phyloP scores from a whole-genome alignment of 2,888 invertebrate genomes.

The Drosophila conformis region DNA sequence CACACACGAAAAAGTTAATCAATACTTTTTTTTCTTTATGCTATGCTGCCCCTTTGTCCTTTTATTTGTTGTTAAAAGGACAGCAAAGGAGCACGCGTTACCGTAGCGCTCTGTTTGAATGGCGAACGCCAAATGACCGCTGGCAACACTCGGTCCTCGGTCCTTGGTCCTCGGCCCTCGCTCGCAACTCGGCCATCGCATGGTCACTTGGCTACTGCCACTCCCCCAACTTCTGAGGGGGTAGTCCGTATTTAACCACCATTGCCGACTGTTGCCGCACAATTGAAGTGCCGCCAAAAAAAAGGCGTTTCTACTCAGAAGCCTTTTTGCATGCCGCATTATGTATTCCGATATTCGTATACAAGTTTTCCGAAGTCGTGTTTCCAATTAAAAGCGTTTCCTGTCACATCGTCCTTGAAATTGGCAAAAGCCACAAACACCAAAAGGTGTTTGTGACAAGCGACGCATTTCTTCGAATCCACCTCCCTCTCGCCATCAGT shows the following conservation, averaged over 20 bases:
- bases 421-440: slow-evolving; percentile 10
- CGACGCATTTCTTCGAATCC: slow-evolving; percentile 48
- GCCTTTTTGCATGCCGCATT: slow-evolving; percentile 55
- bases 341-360: slow-evolving; percentile 46
- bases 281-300: slow-evolving; percentile 55
- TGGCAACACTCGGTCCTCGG: slow-evolving; percentile 41
- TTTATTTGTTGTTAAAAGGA: slow-evolving; percentile 25
- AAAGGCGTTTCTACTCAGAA: slow-evolving; percentile 34
- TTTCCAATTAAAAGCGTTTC: slow-evolving; percentile 71
- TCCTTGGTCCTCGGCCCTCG: slow-evolving; percentile 39
- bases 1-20: slow-evolving; percentile 62
- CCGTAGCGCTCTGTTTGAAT: slow-evolving; percentile 71
- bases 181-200: slow-evolving; percentile 48
- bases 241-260: slow-evolving; percentile 25
- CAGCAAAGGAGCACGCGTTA: slow-evolving; percentile 58
- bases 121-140: slow-evolving; percentile 83
- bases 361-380: slow-evolving; percentile 16
- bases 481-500: neutral
- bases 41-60: slow-evolving; percentile 44
- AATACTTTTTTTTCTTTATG: slow-evolving; percentile 60
- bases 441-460: slow-evolving; percentile 33
- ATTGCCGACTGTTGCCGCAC: slow-evolving; percentile 49
- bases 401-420: slow-evolving; percentile 53
- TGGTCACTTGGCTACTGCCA: slow-evolving; percentile 45
- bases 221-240: slow-evolving; percentile 27